phyloP scores from a whole-genome alignment of 1,140 invertebrate genomes.

The Dolichoris vasculosae region DNA sequence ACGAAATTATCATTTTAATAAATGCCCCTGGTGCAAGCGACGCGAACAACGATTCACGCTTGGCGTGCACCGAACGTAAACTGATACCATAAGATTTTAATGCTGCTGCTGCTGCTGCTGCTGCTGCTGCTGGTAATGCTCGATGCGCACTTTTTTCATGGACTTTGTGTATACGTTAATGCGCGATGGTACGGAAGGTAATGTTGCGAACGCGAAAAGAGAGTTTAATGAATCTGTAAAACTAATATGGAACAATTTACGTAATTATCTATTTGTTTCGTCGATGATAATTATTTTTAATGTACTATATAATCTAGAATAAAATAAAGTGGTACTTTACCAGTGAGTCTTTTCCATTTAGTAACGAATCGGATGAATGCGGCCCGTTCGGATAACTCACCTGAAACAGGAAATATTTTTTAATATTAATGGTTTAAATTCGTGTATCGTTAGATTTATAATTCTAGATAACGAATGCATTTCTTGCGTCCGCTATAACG shows the following conservation, averaged over 20 bases:
- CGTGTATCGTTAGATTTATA: neutral
- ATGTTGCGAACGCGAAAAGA: neutral
- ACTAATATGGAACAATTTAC: neutral
- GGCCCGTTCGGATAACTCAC: constrained; percentile 52
- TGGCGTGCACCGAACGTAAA: constrained; percentile 45
- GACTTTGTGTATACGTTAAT: neutral
- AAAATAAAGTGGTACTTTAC: constrained; percentile 46
- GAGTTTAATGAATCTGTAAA: neutral
- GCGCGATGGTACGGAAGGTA: neutral
- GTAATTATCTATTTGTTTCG: neutral
- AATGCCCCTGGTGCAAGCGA: constrained; percentile 49
- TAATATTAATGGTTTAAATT: neutral
- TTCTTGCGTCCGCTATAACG: neutral
- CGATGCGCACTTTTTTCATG: neutral
- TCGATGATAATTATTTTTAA: constrained; percentile 1
- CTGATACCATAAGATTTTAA: constrained; percentile 53
- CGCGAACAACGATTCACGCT: constrained; percentile 48
- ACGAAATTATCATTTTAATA: constrained; percentile 50
- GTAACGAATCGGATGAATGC: constrained; percentile 50
- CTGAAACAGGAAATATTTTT: constrained; percentile 35
- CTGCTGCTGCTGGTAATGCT: constrained; percentile 1
- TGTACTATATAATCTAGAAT: neutral
- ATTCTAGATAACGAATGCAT: neutral
- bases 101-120: constrained; percentile 18
- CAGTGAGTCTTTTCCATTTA: constrained; percentile 54